These are phyloP conservation scores for Crotophaga sulcirostris DNA, from an alignment of 2,113 vertebrate genomes.

Conservation along the genomic window DNA sequence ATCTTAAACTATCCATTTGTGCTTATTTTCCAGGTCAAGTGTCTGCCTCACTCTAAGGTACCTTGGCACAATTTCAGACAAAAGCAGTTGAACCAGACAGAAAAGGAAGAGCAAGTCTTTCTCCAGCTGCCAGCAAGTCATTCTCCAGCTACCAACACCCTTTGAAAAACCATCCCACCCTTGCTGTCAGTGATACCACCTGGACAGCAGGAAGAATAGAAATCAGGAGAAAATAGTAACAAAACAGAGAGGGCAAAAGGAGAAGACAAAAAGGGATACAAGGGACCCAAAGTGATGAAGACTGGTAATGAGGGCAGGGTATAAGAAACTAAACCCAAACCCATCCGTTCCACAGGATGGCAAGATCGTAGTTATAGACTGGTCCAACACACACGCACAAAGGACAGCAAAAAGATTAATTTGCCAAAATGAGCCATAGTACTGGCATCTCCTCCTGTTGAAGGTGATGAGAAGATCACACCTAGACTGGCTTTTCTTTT, in stretches of 20 bases:
- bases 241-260: neutral
- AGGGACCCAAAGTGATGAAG: neutral
- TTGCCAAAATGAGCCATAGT: neutral
- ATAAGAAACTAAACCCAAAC: neutral
- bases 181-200: rapidly evolving
- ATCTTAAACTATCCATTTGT: neutral
- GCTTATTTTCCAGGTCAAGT: neutral
- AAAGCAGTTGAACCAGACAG: neutral
- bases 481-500: neutral
- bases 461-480: neutral
- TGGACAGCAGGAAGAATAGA: neutral
- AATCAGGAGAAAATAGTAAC: rapidly evolving
- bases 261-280: neutral
- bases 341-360: neutral
- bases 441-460: neutral
- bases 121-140: neutral
- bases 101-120: neutral
- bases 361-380: neutral
- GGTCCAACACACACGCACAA: neutral
- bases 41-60: neutral
- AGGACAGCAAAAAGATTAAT: neutral
- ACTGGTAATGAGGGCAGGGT: neutral
- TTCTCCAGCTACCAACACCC: neutral
- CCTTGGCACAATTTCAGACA: neutral
- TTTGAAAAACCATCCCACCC: neutral